Base-by-base conservation (phyloP, 1,140 invertebrate genomes). In the Reticulitermes speratus region DNA sequence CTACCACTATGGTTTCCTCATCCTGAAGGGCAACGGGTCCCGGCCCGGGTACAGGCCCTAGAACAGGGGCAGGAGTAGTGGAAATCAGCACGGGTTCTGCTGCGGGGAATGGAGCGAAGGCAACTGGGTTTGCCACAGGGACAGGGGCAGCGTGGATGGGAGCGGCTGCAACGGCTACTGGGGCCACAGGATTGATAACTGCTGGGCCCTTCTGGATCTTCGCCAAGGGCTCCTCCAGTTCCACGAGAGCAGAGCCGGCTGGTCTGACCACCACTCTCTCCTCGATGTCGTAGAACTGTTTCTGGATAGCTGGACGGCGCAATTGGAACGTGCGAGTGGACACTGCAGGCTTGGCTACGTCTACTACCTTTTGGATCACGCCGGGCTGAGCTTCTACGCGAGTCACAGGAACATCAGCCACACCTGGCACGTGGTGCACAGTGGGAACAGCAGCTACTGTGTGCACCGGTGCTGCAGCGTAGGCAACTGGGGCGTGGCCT, bases 241-340 rank as follows among this genome's bases (percentile, higher is more conserved):
- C 94, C 0, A 94, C 91, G 11, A 94, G 91, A 45, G 94, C 91
- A 1, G 93, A 94, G 32, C 94, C 94, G 5, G 93, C 93, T 6
- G 94, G 94, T n/a, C 94, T 92, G 38, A 94, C 91, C 12, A 94
- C 91, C 16, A 93, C 92, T 44, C 93, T 91, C 88, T 94, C 93
- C 89, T 94, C 94, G 86, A 94, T 93, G 87, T 94, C 94, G 88
- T 94, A 94, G 89, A 94, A 94, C 88, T 94, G 93, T 89, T 94
- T 94, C 87, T 94, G 93, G 85, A 94, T 93, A 48, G 94, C 94
- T 87, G 94, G 94, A 83, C 94, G 92, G 86, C 94, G 92, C 0
- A 94, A 91, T 88, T 93, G 90, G 84, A 91, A 90, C 88, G 91
- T 92, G 16, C 91, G 90, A 12, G 92, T 92, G 12, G 91, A 90